Base-by-base conservation (phyloP, 2,113 vertebrate genomes). In the Numida meleagris region DNA sequence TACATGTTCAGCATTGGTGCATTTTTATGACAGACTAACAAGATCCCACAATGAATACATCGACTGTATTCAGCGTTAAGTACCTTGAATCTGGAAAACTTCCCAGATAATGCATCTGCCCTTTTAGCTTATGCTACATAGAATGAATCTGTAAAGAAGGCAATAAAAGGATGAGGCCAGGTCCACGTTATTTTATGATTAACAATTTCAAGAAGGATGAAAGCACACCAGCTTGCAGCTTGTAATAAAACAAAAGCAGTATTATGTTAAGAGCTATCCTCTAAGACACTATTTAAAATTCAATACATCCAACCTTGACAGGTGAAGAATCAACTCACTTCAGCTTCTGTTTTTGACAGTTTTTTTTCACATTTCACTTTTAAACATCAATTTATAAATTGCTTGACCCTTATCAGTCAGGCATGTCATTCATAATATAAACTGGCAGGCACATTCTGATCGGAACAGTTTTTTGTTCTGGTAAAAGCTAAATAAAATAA, bases 231-330 rank as follows among this genome's bases (percentile, higher is more conserved):
- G 15, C 62, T 86, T 79, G 34, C 20, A 67, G 40, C 53, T 62
- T 85, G 21, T 14, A 94, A 92, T 73, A 90, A 90, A 70, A 31
- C 16, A 80, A 74, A 59, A 87, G 46, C 3, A 82, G n/a, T n/a
- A n/a, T n/a, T n/a, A n/a, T n/a, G n/a, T n/a, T n/a, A n/a, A n/a
- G n/a, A n/a, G n/a, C n/a, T n/a, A n/a, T n/a, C n/a, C n/a, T n/a
- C n/a, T n/a, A n/a, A n/a, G n/a, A n/a, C n/a, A n/a, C n/a, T 90
- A 12, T 36, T 86, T 88, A 89, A 95, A 95, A 92, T 92, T 89
- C 89, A 79, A 3, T 57, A 43, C 36, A 82, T 61, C 20, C 43
- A 58, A 4, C 31, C 20, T 68, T 45, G 61, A 51, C 73, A 96
- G 76, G 57, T 86, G 51, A 94, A 79, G 53, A 82, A 92, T 79